phyloP scores from a whole-genome alignment of 2,797 vertebrate species.

The Centroberyx gerrardi region DNA sequence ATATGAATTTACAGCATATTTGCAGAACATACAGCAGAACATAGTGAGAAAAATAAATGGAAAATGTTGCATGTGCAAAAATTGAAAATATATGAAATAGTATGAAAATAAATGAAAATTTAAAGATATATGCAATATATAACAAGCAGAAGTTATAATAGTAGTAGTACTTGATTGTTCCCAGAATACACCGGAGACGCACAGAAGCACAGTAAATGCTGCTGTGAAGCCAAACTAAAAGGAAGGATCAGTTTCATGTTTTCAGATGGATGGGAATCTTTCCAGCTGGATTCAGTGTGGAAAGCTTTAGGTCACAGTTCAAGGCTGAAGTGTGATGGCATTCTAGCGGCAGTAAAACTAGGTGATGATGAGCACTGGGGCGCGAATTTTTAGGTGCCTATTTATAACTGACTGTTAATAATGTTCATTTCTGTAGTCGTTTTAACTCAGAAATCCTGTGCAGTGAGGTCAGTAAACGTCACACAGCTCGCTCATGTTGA shows the following conservation, averaged over 20 bases:
- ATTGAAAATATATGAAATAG: too few relatives aligned
- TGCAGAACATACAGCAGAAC: too few relatives aligned
- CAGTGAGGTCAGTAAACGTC: too few relatives aligned
- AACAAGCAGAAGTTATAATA: conserved; percentile 28
- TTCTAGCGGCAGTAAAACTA: conserved; percentile 4
- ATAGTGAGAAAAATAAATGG: too few relatives aligned
- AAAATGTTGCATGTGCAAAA: too few relatives aligned
- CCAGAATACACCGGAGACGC: conserved; percentile 27
- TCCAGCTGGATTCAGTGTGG: conserved; percentile 49
- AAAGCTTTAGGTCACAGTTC: conserved; percentile 55
- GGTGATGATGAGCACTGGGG: conserved; percentile 21
- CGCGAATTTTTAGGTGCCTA: conserved; percentile 10
- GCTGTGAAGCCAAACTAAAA: conserved; percentile 53
- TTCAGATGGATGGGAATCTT: conserved; percentile 55
- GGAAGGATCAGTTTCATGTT: conserved; percentile 65
- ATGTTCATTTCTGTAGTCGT: too few relatives aligned
- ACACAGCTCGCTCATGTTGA: too few relatives aligned
- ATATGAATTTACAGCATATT: too few relatives aligned
- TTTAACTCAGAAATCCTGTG: too few relatives aligned
- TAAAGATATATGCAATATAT: neutral
- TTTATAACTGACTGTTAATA: too few relatives aligned
- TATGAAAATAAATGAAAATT: too few relatives aligned
- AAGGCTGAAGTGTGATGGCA: conserved; percentile 40
- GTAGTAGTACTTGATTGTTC: conserved; percentile 26
- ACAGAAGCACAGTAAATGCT: conserved; percentile 41